These are phyloP conservation scores for Pelobates fuscus DNA, from an alignment of 2,113 vertebrate species.

Conservation along the genomic window DNA sequence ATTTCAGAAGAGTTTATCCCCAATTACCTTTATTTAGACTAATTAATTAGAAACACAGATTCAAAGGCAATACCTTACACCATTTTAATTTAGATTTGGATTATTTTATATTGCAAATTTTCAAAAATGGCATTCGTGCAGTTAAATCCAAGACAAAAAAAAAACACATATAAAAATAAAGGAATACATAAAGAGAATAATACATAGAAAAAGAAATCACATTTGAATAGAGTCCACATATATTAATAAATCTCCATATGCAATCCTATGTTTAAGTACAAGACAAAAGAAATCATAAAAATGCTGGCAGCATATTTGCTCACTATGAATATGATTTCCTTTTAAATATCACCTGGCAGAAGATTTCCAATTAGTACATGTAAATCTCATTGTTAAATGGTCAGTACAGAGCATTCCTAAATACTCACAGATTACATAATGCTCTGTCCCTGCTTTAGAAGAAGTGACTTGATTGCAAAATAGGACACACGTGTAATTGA, in stretches of 20 bases:
- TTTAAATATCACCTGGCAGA: slow-evolving; percentile 12
- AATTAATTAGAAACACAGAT: no score
- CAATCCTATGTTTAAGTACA: not conserved
- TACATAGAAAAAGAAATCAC: not conserved
- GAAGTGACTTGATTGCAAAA: not conserved
- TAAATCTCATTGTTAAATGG: not conserved
- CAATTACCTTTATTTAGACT: no score
- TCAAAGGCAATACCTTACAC: no score
- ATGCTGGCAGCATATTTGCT: not conserved
- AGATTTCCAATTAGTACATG: not conserved
- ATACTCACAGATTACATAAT: not conserved
- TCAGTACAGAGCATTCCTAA: not conserved
- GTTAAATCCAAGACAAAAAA: not conserved
- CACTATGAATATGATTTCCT: not conserved
- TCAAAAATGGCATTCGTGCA: not conserved
- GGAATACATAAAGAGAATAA: not conserved
- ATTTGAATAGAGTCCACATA: not conserved
- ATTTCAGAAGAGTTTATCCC: no score
- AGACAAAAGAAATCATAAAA: slow-evolving; percentile 1
- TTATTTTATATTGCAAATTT: not conserved
- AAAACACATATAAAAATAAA: no score
- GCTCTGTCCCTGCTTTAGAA: not conserved
- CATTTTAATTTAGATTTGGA: no score
- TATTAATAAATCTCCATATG: not conserved
- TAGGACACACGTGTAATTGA: not conserved